Evolutionary conservation across 2,113 vertebrate genomes (phyloP).

Genomic region (Miniopterus natalensis): DNA sequence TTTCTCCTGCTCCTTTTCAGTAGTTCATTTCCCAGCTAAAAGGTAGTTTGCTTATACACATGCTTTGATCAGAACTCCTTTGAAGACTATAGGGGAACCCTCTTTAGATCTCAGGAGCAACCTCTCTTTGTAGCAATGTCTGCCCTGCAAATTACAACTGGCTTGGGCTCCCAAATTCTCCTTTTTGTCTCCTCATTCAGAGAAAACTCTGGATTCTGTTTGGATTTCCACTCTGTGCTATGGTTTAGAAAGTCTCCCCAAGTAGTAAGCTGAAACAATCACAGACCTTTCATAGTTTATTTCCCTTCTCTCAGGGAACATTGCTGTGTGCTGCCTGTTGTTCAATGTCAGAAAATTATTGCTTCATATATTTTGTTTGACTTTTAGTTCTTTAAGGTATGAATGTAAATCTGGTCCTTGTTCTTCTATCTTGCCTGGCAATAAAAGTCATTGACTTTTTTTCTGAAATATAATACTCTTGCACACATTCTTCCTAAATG

Average conservation of each 20-base stretch:
- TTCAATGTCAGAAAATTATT: background rate
- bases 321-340: background rate
- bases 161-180: background rate
- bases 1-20: background rate
- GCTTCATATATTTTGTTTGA: background rate
- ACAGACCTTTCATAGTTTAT: background rate
- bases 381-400: conserved; percentile 5
- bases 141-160: background rate
- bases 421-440: background rate
- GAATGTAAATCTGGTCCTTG: background rate
- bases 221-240: background rate
- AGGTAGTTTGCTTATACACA: background rate
- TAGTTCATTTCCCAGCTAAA: background rate
- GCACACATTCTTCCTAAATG: background rate
- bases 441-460: background rate
- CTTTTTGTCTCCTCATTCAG: background rate
- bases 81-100: background rate
- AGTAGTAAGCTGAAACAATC: background rate
- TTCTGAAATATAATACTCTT: background rate
- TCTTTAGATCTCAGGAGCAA: background rate
- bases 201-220: background rate
- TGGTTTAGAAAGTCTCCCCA: background rate
- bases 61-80: background rate
- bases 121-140: background rate
- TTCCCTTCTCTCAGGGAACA: background rate